Base-by-base conservation (phyloP, 1,140 invertebrate genomes). In the Atta texana region DNA sequence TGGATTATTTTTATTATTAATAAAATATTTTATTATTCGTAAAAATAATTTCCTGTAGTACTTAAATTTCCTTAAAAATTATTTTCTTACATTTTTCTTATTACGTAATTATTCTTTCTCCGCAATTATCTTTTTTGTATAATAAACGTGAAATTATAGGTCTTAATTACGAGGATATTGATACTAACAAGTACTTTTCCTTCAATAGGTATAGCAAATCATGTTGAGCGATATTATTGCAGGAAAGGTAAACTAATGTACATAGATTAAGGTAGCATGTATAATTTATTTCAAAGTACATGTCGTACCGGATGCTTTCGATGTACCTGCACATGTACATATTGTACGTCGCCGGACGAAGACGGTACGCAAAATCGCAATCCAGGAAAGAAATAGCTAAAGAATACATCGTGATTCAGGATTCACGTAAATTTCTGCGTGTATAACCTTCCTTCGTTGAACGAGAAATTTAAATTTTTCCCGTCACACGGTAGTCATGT, bases 391-490 rank as follows among this genome's bases (percentile, higher is more conserved):
- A 69, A 2, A 57, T 31, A 21, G 64, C 31, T 34, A 21, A 10
- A 31, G 24, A 24, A 44, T 6, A 81, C 34, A n/a, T 0, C 77
- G 21, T 81, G 51, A 71, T 34, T 71, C 28, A 39, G 21, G 21
- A 81, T 81, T 71, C 44, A 71, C n/a, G 21, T 71, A 71, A 81
- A 72, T 81, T 59, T 81, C 51, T 6, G 44, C 63, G 14, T 14
- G 14, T 39, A 44, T 44, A 64, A 24, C 31, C n/a, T 44, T 78
- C 31, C n/a, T 44, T 78, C 21, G 64, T 71, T 81, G 55, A 51
- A 81, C 7, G 34, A 71, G 51, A 16, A 57, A 81, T 82, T 59
- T 1, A 59, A 44, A 72, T 72, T 82, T 82, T 72, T 82, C 5
- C 16, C 34, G 21, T 57, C 49, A 51, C 21, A 16, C 34, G 21